Evolutionary conservation across 2,888 invertebrate species (phyloP), one percentile per base, ranked within the genome.

Genomic region (Ectemnius lituratus): DNA sequence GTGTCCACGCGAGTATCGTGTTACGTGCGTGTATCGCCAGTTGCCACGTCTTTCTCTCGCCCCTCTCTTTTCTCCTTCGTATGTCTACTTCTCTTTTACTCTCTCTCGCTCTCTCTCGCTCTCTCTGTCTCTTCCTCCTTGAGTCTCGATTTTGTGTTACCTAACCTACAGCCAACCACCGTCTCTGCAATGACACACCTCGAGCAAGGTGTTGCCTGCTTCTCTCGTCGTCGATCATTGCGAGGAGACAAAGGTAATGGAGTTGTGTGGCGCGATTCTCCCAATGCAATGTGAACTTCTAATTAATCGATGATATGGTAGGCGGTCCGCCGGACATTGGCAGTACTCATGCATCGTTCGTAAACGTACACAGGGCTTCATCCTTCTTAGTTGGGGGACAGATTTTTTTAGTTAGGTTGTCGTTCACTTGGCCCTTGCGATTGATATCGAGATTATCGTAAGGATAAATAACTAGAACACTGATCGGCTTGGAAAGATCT

Each of bases 261-360:
- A 58, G 70, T 28, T 28, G 76, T 73, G 67, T 76, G 75, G 52
- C 4, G 52, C 16, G 52, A 52, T 14, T 11, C 37, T 37, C 52
- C n/a, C 52, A 52, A 52, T 68, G 63, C 70, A 75, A 70, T 73
- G 67, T 73, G 73, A 69, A 70, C 70, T 81, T 73, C 73, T 73
- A 75, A 81, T 82, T 74, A 74, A 76, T 80, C 68, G 70, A 62
- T 62, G 62, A 71, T 70, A 75, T 70, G 69, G 74, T 68, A 62
- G 66, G 68, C 70, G 73, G 63, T 64, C 56, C 76, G 56, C 67
- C n/a, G 57, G 47, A 47, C 68, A 23, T 59, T 66, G 46, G 66
- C 28, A 45, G 59, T 67, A 52, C 67, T 70, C 76, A 70, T 37
- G 37, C 37, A 8, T 37, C 37, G 37, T 37, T 11, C 37, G 37